Evolutionary conservation across 2,797 vertebrate species (phyloP), one percentile per base, ranked within the genome.

Genomic region (Cebuella pygmaea): DNA sequence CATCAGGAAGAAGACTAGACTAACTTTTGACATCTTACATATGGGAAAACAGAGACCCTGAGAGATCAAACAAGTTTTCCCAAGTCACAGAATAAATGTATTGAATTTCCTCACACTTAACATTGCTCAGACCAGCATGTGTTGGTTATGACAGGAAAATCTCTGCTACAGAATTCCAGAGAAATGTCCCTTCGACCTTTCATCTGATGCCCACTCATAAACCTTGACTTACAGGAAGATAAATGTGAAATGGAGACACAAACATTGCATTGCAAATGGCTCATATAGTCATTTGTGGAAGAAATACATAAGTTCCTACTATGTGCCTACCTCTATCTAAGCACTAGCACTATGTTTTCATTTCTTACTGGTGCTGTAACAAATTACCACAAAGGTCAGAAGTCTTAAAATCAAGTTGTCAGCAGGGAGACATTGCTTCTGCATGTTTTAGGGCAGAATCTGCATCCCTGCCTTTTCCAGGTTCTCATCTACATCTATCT

Each of bases 1-100:
- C 83, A 67, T 75, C 93, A 96, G 85, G 59, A 67, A 91, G 80
- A 91, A 80, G 81, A 26, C 30, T 19, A 57, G 59, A 78, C 81
- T 64, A 78, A 70, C n/a, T 74, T 94, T 72, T 57, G 13, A 74
- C 64, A 93, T 76, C 90, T 95, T 86, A 48, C 33, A 89, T 13
- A 33, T 87, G 50, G 80, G 80, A 80, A 93, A 87, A 92, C 27
- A 67, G 82, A 92, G 33, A 22, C 14, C 30, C 59, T 13, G 15
- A 52, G 64, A 89, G 72, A 85, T 52, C 78, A 88, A 81, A 87
- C 8, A 24, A n/a, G 20, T 46, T 92, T 79, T 46, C 83, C 72
- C 52, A 85, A 86, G 61, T 88, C 88, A 87, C 33, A 57, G 9
- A 76, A 30, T 33, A 36, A 74, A 93, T 67, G 80, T 57, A 4